Evolutionary conservation across 2,113 vertebrate species (phyloP), one percentile per base, ranked within the genome.

Genomic region (Muscicapa adusta): DNA sequence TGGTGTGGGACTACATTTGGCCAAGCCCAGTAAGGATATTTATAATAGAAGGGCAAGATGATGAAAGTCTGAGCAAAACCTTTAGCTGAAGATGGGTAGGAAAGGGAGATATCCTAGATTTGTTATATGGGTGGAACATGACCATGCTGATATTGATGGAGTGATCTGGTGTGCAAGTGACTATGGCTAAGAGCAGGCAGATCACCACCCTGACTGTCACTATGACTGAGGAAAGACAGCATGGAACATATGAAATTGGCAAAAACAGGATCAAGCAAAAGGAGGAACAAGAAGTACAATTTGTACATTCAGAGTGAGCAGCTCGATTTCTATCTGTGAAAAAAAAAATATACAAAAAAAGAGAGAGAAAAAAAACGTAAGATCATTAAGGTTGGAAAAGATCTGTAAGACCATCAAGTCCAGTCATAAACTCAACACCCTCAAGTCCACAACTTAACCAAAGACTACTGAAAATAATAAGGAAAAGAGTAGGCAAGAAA

Each of bases 131-230:
- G 12, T 73, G 43, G 62, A 79, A 26, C 4, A 15, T 20, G 18
- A 68, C 13, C 6, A 3, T 2, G 7, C 1, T 29, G 23, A 38
- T 9, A 18, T 3, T 20, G 6, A 31, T 25, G 29, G 16, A 10
- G 15, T 66, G 51, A 48, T 36, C 24, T 57, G 36, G 4, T 23
- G 26, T 43, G 24, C 7, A 31, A 40, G 22, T 47, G 40, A 6
- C 16, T 20, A 4, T 11, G 17, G 10, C 26, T 79, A 23, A 24
- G 24, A 18, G 3, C 24, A 88, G 31, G 26, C 22, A 66, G 45
- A 47, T 73, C 11, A 14, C 15, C 48, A 54, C 34, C 15, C 51
- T 81, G 29, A 33, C 42, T 53, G 47, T 10, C 42, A 40, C 7
- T 7, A 6, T 10, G 8, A 34, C 0, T 54, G 34, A 60, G 31